Percentiles rank a stretch among this genome's conserved stretches.
Evolutionary conservation across 2,888 invertebrate species (phyloP).

Genomic region (Pseudoips prasinana): DNA sequence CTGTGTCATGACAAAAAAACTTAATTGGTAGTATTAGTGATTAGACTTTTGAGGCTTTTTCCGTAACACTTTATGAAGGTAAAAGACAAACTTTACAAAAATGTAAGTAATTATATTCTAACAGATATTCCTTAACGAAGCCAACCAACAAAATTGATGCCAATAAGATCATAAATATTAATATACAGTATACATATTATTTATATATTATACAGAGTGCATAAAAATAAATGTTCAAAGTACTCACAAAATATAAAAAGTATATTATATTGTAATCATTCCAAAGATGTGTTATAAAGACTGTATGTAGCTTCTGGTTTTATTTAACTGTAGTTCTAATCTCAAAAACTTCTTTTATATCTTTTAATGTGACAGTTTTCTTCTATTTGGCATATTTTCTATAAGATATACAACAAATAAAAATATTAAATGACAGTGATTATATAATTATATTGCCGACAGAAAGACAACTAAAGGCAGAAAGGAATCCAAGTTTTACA

Average conservation of each 20-base stretch:
- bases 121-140: constrained; percentile 47
- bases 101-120: constrained; percentile 22
- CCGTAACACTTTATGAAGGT: constrained; percentile 42
- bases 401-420: too few species aligned
- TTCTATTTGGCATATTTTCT: constrained; percentile 11
- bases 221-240: constrained; percentile 30
- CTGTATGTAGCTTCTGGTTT: constrained; percentile 44
- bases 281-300: constrained; percentile 68
- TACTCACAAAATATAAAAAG: constrained; percentile 18
- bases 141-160: constrained; percentile 55
- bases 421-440: too few species aligned
- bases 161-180: constrained; percentile 41
- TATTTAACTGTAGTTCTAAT: too few species aligned
- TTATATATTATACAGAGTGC: constrained; percentile 35
- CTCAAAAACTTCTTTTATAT: constrained; percentile 12
- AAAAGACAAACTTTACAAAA: constrained; percentile 53
- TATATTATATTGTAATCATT: constrained; percentile 55
- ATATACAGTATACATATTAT: constrained; percentile 19
- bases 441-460: too few species aligned
- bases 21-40: constrained; percentile 30
- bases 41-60: constrained; percentile 70
- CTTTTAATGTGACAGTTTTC: not conserved
- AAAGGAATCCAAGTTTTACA: too few species aligned
- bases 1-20: constrained; percentile 16
- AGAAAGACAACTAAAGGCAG: too few species aligned